Base-by-base conservation (phyloP, 2,113 vertebrate genomes). In the Amphiprion percula region DNA sequence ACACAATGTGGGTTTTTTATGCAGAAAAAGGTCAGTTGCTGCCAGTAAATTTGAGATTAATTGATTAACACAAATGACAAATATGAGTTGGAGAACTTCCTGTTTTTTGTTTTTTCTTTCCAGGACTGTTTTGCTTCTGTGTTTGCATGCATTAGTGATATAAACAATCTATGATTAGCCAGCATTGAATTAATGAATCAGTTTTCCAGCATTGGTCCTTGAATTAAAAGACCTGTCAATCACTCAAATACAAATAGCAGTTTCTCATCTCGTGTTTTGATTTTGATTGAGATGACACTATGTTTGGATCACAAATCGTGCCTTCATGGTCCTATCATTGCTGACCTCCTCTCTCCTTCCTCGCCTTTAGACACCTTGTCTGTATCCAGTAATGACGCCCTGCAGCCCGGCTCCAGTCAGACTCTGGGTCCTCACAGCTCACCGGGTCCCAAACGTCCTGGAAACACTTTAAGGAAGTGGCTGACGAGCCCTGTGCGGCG, bases 381-480 rank as follows among this genome's bases (percentile, higher is more conserved):
- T 0, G 97, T 98, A 44, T 99, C 98, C 93, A 98, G 96, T 55
- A 98, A 98, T 0, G 98, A 99, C 0, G 95, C 96, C 83, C 96
- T 97, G 56, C 96, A 95, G 24, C 93, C 93, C 86, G 97, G 97
- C 84, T 98, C 97, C 77, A 96, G 95, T 24, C 98, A 98, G 80
- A 96, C 96, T 85, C 95, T 97, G 0, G 96, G 97, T 19, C 96
- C 96, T 0, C 98, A 99, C 90, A 98, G 97, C 88, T 99, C 98
- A 0, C 98, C 98, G 0, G 98, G 98, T 19, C 98, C 98, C 83
- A 99, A 99, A 79, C 95, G 98, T n/a, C 98, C 98, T 0, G 98
- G 98, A 53, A 99, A 99, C 90, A 99, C 98, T 1, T 87, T 99
- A 41, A 95, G 98, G 71, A 99, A 99, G 67, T 99, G 98, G 98